A percentile compares a stretch with the other conserved stretches of the same genome.
These are phyloP conservation scores for Podiceps cristatus DNA, from an alignment of 2,113 vertebrate genomes.

Conservation along the genomic window DNA sequence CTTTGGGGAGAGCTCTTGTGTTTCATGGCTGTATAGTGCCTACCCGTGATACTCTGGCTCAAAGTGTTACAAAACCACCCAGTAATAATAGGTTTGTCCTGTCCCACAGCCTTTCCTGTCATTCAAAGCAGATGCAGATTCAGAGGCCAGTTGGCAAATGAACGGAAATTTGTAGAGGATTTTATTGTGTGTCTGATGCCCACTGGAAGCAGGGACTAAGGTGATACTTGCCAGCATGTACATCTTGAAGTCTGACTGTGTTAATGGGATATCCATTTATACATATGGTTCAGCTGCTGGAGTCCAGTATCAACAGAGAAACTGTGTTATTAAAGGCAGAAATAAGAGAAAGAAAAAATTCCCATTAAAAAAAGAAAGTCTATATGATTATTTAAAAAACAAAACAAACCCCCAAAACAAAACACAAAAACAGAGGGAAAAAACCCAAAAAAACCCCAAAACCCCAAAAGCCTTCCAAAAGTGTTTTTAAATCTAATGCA, in stretches of 20 bases:
- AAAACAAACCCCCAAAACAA: neutral
- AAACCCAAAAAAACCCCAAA: too few species aligned
- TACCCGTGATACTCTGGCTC: too few species aligned
- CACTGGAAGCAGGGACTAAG: neutral
- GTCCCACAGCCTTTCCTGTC: neutral
- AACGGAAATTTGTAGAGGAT: neutral
- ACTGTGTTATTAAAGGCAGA: neutral
- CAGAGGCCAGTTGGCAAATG: neutral
- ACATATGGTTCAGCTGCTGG: neutral
- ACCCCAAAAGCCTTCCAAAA: neutral
- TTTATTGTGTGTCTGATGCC: neutral
- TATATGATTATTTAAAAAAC: neutral
- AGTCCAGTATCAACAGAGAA: neutral
- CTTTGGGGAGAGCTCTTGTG: neutral
- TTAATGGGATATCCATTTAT: neutral
- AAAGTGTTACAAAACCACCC: neutral
- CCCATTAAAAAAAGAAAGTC: neutral
- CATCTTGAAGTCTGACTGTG: neutral
- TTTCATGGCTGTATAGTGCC: neutral
- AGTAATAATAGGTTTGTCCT: neutral
- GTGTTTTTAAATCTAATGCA: neutral
- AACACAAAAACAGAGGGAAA: too few species aligned
- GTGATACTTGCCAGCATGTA: neutral
- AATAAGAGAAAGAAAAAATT: neutral
- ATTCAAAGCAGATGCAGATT: neutral